phyloP scores from a whole-genome alignment of 2,888 invertebrate species.

The Rhogogaster chlorosoma region DNA sequence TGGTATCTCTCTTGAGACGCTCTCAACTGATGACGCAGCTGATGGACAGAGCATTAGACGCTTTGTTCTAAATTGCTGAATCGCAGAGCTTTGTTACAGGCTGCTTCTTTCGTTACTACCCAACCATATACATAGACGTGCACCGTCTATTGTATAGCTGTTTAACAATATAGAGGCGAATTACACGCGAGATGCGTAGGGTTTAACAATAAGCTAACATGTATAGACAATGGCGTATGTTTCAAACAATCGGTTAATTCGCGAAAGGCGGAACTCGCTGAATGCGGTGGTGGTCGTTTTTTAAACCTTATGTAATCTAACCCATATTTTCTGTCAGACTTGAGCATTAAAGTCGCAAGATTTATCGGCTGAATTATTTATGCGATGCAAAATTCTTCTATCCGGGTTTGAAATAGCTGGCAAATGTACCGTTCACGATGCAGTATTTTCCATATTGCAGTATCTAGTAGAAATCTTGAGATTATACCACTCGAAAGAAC shows the following conservation, averaged over 20 bases:
- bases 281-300: neutral
- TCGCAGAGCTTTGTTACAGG: conserved; percentile 12
- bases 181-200: neutral
- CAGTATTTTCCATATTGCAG: neutral
- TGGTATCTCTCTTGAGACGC: conserved; percentile 36
- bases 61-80: conserved; percentile 34
- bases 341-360: conserved; percentile 6
- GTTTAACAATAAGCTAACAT: neutral
- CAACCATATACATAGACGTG: neutral
- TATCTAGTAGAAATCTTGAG: neutral
- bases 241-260: conserved; percentile 9
- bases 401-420: conserved; percentile 4
- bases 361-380: conserved; percentile 36
- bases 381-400: conserved; percentile 10
- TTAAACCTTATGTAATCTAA: neutral
- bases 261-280: neutral
- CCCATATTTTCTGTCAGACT: conserved; percentile 20
- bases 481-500: neutral
- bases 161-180: neutral
- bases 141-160: conserved; percentile 18
- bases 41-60: conserved; percentile 36
- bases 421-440: conserved; percentile 18
- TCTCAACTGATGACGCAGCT: conserved; percentile 3
- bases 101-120: neutral
- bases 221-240: neutral